These are phyloP conservation scores for Homalodisca vitripennis DNA, from an alignment of 1,140 invertebrate genomes.

Conservation along the genomic window DNA sequence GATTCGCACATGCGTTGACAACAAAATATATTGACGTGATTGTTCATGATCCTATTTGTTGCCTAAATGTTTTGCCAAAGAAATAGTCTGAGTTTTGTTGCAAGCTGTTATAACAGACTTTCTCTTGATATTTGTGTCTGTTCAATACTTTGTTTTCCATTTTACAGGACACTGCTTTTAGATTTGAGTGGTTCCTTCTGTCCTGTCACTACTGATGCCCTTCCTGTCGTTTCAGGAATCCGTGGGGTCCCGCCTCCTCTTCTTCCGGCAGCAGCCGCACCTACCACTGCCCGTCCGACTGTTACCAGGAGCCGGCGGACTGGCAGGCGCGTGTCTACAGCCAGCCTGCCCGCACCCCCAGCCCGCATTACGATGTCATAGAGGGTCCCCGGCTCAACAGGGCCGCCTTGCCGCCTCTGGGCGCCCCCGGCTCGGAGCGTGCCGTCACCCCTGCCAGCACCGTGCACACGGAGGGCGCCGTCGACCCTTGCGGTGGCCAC, in stretches of 20 bases:
- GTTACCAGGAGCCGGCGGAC: background rate
- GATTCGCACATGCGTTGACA: too few relatives aligned
- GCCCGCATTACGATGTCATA: slow-evolving; percentile 18
- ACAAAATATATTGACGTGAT: too few relatives aligned
- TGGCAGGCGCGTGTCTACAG: too few relatives aligned
- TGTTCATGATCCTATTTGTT: too few relatives aligned
- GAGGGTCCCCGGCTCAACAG: background rate
- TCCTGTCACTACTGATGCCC: too few relatives aligned
- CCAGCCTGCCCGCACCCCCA: background rate
- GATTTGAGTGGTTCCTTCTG: too few relatives aligned
- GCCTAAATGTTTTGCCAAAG: too few relatives aligned
- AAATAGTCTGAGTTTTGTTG: too few relatives aligned
- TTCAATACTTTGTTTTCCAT: too few relatives aligned
- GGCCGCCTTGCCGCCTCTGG: background rate
- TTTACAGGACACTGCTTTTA: too few relatives aligned
- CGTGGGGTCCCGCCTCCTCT: background rate
- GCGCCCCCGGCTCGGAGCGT: background rate
- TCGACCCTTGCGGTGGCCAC: slow-evolving; percentile 61
- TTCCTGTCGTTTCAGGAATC: background rate
- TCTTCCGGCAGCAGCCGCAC: background rate
- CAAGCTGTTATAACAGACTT: too few relatives aligned
- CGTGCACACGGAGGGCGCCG: slow-evolving; percentile 40
- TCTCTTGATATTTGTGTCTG: too few relatives aligned
- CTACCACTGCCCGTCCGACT: slow-evolving; percentile 7
- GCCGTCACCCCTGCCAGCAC: slow-evolving; percentile 8